Base-by-base conservation (phyloP, 2,113 vertebrate species). In the Apteryx mantelli region DNA sequence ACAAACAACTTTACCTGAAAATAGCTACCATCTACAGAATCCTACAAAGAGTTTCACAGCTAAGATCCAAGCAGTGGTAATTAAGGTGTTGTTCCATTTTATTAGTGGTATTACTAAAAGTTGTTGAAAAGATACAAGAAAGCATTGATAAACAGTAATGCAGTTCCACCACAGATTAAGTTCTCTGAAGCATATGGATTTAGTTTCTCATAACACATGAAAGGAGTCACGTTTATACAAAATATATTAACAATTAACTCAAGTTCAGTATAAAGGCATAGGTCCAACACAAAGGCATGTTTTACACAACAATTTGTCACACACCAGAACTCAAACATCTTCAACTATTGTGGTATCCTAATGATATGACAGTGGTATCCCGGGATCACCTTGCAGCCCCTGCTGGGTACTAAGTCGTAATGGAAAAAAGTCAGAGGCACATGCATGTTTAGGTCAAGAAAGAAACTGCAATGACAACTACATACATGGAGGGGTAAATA, bases 1-100 rank as follows among this genome's bases (percentile, higher is more conserved):
- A 86, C 74, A 89, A 93, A 91, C 3, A 95, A 86, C 30, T 88
- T 96, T 74, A 96, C 18, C 24, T 70, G n/a, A 82, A 93, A 93
- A 92, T 1, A 86, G 53, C 13, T 42, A 85, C 9, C 44, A 58
- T 6, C 58, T 66, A 61, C 26, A 89, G 79, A 90, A 90, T 4
- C 24, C 60, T 38, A 91, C 7, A 58, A 48, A 94, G 24, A 86
- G 22, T 44, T 14, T 46, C 64, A 66, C 2, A 30, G 44, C 18
- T 21, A 75, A 77, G 34, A 69, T 50, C 15, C 44, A 70, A 9
- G 7, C 61, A 52, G 24, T 63, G 36, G 70, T 32, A 87, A 73
- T 2, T 64, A 81, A 4, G 9, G 61, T 15, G 34, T 26, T 8
- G 36, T 3, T 65, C 44, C 6, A 52, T 76, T 94, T 73, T 53